phyloP scores from a whole-genome alignment of 1,140 invertebrate species.

The Streblospio benedicti region DNA sequence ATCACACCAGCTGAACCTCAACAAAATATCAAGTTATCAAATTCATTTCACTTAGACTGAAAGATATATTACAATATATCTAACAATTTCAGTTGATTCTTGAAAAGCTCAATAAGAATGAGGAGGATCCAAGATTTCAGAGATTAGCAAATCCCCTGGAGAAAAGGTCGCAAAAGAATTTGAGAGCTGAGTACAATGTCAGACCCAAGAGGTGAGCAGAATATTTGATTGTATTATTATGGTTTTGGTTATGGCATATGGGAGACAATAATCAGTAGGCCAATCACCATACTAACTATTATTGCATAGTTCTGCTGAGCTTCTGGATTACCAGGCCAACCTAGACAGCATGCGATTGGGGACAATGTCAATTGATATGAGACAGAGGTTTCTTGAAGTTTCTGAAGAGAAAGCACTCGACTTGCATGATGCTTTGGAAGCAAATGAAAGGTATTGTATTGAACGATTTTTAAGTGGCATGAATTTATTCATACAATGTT shows the following conservation, averaged over 20 bases:
- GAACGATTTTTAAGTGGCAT: neutral
- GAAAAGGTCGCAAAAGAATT: neutral
- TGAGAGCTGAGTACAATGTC: neutral
- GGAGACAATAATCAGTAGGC: too few relatives aligned
- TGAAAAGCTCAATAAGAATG: neutral
- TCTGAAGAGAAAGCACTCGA: conserved; percentile 41
- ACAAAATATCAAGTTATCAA: too few relatives aligned
- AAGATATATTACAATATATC: too few relatives aligned
- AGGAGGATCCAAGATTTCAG: neutral
- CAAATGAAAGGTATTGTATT: conserved; percentile 35
- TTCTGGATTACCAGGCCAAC: conserved; percentile 31
- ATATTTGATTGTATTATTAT: too few relatives aligned
- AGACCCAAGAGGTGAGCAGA: conserved; percentile 1
- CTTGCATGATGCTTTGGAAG: conserved; percentile 38
- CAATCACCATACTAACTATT: too few relatives aligned
- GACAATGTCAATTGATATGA: conserved; percentile 25
- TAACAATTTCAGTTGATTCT: too few relatives aligned
- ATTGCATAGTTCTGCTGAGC: conserved; percentile 33
- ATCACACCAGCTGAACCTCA: too few relatives aligned
- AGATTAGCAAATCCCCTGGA: neutral
- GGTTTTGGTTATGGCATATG: too few relatives aligned
- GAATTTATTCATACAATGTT: neutral
- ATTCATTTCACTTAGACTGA: too few relatives aligned
- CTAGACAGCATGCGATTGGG: conserved; percentile 28
- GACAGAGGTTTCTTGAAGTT: conserved; percentile 34